Evolutionary conservation across 2,888 invertebrate genomes (phyloP), one percentile per base, ranked within the genome.

Genomic region (Aleiodes testaceus): DNA sequence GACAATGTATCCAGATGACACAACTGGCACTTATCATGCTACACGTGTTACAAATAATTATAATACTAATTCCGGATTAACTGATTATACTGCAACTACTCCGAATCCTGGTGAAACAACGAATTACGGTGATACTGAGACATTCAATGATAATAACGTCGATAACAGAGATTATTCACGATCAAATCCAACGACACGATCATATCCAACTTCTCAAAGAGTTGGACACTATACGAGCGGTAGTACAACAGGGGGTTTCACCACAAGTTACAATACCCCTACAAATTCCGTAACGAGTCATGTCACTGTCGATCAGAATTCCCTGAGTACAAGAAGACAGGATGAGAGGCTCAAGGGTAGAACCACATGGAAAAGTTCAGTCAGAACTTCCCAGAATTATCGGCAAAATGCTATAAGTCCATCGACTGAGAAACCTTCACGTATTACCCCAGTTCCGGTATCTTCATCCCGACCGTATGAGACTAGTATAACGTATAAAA

Each of bases 401-500:
- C 77, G 78, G 11, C 80, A 78, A 14, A 85, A 85, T 69, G 75
- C 74, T 0, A 78, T 85, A 49, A 79, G 74, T 14, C 69, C 78
- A 2, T 81, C 82, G 2, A 86, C 86, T 4, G 84, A 86, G 36
- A 86, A 84, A 63, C 75, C 85, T 0, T 72, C 65, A 14, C 77
- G 74, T 11, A 65, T 53, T 11, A 49, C 61, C 0, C 72, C 72
- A 1, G 14, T 36, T 59, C 42, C 59, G 16, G 26, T 26, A 5
- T 2, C 26, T 26, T 2, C 26, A 2, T 45, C 80, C 7, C 82
- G 78, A 30, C 84, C 84, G 1, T 86, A 84, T 20, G 85, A 85
- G 30, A 82, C 79, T 2, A 84, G 82, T 69, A 80, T 84, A 12
- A 85, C 83, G 0, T 84, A 86, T 71, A 80, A 83, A 26, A 83